Evolutionary conservation across 2,113 vertebrate species (phyloP), one percentile per base, ranked within the genome.

Genomic region (Neogale vison): DNA sequence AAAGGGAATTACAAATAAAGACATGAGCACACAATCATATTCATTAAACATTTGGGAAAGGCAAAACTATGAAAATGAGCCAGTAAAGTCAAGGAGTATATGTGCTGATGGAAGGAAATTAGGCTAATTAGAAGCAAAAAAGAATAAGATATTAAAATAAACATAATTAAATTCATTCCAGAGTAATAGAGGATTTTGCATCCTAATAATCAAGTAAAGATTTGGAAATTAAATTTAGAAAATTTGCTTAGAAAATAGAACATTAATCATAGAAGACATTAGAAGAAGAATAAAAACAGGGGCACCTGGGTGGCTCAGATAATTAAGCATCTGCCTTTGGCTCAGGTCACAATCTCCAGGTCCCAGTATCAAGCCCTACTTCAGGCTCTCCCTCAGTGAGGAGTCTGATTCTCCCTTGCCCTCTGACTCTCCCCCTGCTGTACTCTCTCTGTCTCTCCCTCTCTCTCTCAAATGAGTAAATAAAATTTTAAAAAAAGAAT

Each of bases 221-320:
- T 31, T 21, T 52, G 29, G 36, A 95, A 67, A 72, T 79, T 90
- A 83, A 74, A 47, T 77, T 77, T 47, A 42, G 82, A 95, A 80
- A 74, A 77, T 84, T 84, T 96, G 7, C 39, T 89, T 67, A 77
- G 11, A 52, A 91, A 82, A 92, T 21, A 93, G 63, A 88, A 76
- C 2, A 71, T 71, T 71, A 76, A 61, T 74, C 17, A 77, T 24
- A 88, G 47, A 74, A 63, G 17, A 85, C 13, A 21, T 24, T 57
- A n/a, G 59, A 88, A 91, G 47, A 69, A 10, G 77, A 88, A 82
- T 65, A 71, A 84, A 67, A 87, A 42, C 9, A 59, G 12, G 26
- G 26, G 29, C 5, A 0, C 61, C 29, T 63, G 61, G 61, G 61
- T 63, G 61, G 29, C 61, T 63, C 61, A 31, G 61, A 63, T 63